A percentile compares a stretch with the other conserved stretches of the same genome.
These are phyloP conservation scores for Cathartes aura DNA, from an alignment of 2,113 vertebrate genomes.

Conservation along the genomic window DNA sequence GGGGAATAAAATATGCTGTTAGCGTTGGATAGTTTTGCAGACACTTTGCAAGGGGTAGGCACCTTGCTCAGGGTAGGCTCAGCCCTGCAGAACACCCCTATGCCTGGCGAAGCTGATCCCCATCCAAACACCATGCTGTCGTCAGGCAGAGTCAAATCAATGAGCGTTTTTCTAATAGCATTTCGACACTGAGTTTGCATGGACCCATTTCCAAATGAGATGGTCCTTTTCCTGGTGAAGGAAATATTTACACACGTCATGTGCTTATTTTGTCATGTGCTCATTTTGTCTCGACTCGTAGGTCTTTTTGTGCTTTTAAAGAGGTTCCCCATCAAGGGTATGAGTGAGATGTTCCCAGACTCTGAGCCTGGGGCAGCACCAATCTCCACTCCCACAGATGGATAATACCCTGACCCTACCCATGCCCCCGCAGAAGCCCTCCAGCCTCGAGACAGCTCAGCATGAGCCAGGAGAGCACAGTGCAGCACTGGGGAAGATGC, in stretches of 20 bases:
- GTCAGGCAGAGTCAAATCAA: background rate
- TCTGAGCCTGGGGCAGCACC: background rate
- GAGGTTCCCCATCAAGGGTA: background rate
- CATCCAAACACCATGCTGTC: rapidly evolving
- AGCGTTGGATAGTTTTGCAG: background rate
- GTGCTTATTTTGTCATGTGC: background rate
- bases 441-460: background rate
- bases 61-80: background rate
- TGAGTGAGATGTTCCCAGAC: background rate
- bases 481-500: background rate
- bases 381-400: background rate
- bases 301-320: background rate
- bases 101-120: background rate
- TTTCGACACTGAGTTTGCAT: background rate
- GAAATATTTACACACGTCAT: rapidly evolving
- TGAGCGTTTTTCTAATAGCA: background rate
- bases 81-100: background rate
- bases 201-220: background rate
- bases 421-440: background rate
- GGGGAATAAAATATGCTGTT: background rate
- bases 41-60: background rate
- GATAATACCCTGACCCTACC: background rate
- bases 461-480: background rate
- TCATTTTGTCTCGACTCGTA: background rate
- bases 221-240: background rate